These are phyloP conservation scores for Andrena cerasifolii DNA, from an alignment of 1,140 invertebrate genomes.

Conservation along the genomic window DNA sequence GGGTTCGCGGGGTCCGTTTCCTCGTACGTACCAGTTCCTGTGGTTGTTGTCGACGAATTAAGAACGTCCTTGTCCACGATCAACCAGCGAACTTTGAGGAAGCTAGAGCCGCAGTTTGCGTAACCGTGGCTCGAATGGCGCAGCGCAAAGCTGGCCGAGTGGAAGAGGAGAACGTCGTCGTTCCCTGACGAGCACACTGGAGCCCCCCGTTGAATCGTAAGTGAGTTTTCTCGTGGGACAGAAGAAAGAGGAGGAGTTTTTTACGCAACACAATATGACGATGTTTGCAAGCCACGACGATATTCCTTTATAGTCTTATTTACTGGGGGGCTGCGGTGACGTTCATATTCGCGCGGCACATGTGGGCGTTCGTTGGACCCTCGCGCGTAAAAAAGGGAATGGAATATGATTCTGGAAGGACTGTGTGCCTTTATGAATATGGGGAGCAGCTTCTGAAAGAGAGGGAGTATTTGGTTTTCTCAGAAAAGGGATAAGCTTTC, in stretches of 20 bases:
- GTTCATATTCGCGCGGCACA: too few relatives aligned
- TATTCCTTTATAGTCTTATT: too few relatives aligned
- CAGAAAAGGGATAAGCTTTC: too few relatives aligned
- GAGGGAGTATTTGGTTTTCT: too few relatives aligned
- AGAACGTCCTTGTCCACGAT: slow-evolving; percentile 25
- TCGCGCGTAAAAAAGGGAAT: too few relatives aligned
- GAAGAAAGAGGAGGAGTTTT: neutral
- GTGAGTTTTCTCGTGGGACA: neutral
- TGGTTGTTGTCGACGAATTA: slow-evolving; percentile 15
- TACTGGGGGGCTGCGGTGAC: too few relatives aligned
- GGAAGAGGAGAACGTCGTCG: neutral
- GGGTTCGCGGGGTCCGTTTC: neutral
- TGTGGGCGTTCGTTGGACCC: too few relatives aligned
- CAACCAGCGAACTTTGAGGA: slow-evolving; percentile 27
- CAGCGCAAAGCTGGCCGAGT: neutral
- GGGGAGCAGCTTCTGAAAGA: too few relatives aligned
- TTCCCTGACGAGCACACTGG: neutral
- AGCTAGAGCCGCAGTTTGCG: slow-evolving; percentile 14
- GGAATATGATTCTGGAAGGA: too few relatives aligned
- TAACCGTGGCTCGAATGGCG: neutral
- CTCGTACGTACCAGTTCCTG: neutral
- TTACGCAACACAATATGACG: neutral
- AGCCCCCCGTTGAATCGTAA: neutral
- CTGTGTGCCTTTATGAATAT: too few relatives aligned
- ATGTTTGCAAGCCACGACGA: neutral